Evolutionary conservation across 2,888 invertebrate species (phyloP), one percentile per base, ranked within the genome.

Genomic region (Rhimphoctona megacephalus): DNA sequence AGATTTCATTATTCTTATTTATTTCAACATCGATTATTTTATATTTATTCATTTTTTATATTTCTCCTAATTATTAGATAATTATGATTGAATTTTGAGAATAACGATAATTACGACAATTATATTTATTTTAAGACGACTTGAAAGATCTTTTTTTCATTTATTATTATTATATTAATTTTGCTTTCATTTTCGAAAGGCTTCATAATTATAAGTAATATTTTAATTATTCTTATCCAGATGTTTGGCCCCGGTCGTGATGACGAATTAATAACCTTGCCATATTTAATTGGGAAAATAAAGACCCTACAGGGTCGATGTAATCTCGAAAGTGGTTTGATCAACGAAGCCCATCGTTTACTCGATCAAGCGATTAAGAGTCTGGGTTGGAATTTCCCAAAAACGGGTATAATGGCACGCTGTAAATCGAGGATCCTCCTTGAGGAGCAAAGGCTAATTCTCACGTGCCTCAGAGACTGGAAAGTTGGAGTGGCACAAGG

Each of bases 311-410:
- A 94, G 61, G 95, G 95, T 6, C 92, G 91, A 77, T 94, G 95
- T 74, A 92, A 93, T 81, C 89, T 95, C 30, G 93, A 94, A 70
- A 92, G 94, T 36, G 94, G 94, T 2, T 94, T 95, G 54, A 86
- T 93, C 0, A 90, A 93, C 14, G 94, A 95, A 70, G 95, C 95
- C 0, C 92, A 92, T 43, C 86, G 88, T 17, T 93, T 90, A 36
- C 92, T 95, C 22, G 87, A 94, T 25, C 85, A 90, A 14, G 95
- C 95, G 0, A 89, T 95, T 73, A 81, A 87, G n/a, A 93, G 92
- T 86, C 94, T 95, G 83, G 94, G 94, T 73, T 92, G 94, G 67
- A 89, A 86, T 22, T 95, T 95, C 89, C 95, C 95, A 5, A 91
- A 82, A 7, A 90, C 87, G 1, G 88, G 85, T 2, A 43, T 93